phyloP scores from a whole-genome alignment of 30 jellyfish, hydroid and myxozoan species.

The Cassiopea xamachana region DNA sequence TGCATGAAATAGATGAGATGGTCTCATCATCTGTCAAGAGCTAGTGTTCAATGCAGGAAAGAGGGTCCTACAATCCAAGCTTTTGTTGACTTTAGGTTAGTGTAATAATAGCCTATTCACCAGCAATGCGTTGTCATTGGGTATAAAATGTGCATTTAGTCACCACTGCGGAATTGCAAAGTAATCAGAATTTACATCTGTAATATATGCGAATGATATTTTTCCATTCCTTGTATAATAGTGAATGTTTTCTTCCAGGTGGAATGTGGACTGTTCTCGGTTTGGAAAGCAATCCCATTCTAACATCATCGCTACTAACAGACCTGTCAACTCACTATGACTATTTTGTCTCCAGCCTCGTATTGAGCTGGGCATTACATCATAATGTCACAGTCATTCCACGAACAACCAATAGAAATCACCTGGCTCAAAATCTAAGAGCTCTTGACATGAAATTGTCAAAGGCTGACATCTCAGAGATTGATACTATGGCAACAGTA shows the following conservation, averaged over 20 bases:
- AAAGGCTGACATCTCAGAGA: slow-evolving; percentile 63
- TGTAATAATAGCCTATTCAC: too few relatives aligned
- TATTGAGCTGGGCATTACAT: slow-evolving; percentile 95
- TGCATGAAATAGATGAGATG: too few relatives aligned
- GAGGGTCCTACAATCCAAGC: too few relatives aligned
- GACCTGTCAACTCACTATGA: slow-evolving; percentile 93
- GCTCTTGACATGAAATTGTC: slow-evolving; percentile 85
- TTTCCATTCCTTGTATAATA: background rate
- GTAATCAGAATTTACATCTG: too few relatives aligned
- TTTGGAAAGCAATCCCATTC: slow-evolving; percentile 81
- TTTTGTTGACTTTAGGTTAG: too few relatives aligned
- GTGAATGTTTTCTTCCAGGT: slow-evolving; percentile 50
- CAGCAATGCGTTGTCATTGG: too few relatives aligned
- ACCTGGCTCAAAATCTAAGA: slow-evolving; percentile 89
- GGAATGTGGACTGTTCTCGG: slow-evolving; percentile 85
- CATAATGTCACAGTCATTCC: slow-evolving; percentile 92
- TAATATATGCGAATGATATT: too few relatives aligned
- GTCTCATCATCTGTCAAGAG: too few relatives aligned
- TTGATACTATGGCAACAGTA: slow-evolving; percentile 61
- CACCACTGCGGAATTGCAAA: too few relatives aligned
- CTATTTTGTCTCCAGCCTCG: slow-evolving; percentile 90
- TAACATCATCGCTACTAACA: slow-evolving; percentile 86
- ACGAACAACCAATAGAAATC: slow-evolving; percentile 83
- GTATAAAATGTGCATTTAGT: too few relatives aligned
- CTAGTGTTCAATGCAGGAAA: too few relatives aligned